These are phyloP conservation scores for Nomada ruficornis DNA, from an alignment of 2,888 invertebrate species.

Conservation along the genomic window DNA sequence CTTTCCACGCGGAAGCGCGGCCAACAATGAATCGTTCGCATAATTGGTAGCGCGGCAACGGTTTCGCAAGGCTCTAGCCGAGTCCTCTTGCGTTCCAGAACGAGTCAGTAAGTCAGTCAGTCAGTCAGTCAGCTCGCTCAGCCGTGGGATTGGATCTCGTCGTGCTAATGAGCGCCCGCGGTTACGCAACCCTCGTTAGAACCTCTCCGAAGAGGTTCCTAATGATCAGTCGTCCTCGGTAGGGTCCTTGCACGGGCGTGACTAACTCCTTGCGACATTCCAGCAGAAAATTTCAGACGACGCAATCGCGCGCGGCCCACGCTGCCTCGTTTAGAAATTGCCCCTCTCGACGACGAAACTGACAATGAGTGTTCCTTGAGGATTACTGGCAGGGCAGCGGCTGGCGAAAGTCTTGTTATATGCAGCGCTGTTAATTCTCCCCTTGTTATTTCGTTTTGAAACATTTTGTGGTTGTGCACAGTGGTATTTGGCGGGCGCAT, in stretches of 20 bases:
- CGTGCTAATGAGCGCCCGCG: slow-evolving; percentile 60
- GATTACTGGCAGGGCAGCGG: too few relatives aligned
- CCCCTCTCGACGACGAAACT: too few relatives aligned
- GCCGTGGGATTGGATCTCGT: slow-evolving; percentile 74
- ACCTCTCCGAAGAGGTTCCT: slow-evolving; percentile 47
- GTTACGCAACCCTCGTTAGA: slow-evolving; percentile 66
- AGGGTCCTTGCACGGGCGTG: slow-evolving; percentile 57
- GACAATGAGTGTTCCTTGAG: too few relatives aligned
- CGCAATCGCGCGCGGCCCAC: too few relatives aligned
- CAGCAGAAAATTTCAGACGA: slow-evolving; percentile 18
- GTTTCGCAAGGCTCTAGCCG: slow-evolving; percentile 61
- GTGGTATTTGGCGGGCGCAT: too few relatives aligned
- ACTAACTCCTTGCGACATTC: slow-evolving; percentile 47
- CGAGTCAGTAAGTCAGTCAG: slow-evolving; percentile 70
- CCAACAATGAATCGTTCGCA: slow-evolving; percentile 64
- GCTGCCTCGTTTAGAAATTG: too few relatives aligned
- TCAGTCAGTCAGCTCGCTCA: slow-evolving; percentile 71
- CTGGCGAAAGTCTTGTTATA: too few relatives aligned
- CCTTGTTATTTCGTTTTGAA: too few relatives aligned
- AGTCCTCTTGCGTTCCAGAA: slow-evolving; percentile 1
- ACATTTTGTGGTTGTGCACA: too few relatives aligned
- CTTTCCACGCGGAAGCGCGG: slow-evolving; percentile 55
- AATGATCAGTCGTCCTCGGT: slow-evolving; percentile 42
- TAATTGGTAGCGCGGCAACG: slow-evolving; percentile 57
- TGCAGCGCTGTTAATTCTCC: too few relatives aligned